Conservation (phyloP, 2,888 invertebrate genomes). For the Xestia xanthographa region DNA sequence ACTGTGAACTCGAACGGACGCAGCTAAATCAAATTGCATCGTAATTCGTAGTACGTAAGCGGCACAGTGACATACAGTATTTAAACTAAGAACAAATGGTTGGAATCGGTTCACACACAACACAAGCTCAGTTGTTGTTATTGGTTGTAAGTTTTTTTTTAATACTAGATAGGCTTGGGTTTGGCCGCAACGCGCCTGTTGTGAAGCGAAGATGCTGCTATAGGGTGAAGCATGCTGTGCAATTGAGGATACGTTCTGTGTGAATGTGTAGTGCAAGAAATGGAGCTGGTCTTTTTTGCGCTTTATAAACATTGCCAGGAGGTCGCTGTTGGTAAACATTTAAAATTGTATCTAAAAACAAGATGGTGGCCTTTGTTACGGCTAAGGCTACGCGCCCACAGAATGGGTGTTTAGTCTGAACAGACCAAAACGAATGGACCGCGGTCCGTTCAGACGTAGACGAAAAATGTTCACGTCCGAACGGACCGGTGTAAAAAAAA, state of each 20-base stretch:
- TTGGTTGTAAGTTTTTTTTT: neutral
- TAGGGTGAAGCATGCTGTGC: neutral
- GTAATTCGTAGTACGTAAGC: neutral
- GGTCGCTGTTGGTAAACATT: neutral
- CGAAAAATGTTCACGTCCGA: too few species aligned
- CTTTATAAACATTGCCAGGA: neutral
- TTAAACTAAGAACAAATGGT: neutral
- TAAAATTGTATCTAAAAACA: neutral
- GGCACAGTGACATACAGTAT: neutral
- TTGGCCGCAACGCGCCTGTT: neutral
- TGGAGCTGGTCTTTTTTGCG: neutral
- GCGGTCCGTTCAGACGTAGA: too few species aligned
- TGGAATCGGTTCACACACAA: neutral
- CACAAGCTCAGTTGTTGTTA: too few species aligned
- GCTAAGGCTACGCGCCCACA: too few species aligned
- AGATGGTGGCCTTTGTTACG: neutral
- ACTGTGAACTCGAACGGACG: conserved; percentile 32
- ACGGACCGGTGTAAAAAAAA: too few species aligned
- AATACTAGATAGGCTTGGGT: neutral
- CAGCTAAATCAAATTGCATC: conserved; percentile 51
- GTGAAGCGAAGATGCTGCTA: neutral
- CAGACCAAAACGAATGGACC: too few species aligned
- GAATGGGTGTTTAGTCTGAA: too few species aligned
- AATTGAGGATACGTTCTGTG: neutral
- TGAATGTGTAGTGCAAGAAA: neutral